Conservation (phyloP, 2,888 invertebrate species). For the Argyresthia goedartella region DNA sequence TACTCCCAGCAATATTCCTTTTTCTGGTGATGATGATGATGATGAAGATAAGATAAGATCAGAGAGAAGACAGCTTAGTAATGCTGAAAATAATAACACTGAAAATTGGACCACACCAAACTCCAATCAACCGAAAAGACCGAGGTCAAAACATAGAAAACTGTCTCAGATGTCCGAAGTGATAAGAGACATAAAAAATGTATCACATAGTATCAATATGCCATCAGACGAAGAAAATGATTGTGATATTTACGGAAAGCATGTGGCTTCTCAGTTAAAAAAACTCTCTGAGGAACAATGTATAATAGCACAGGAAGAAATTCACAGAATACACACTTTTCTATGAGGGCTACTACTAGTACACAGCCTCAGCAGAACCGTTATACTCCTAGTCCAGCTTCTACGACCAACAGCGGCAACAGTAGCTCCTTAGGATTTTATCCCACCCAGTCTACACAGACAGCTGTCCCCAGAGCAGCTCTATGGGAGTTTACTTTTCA, state of each 20-base stretch:
- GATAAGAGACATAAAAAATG: slow-evolving; percentile 13
- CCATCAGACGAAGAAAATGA: slow-evolving; percentile 8
- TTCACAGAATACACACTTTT: slow-evolving; percentile 17
- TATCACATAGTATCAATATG: slow-evolving; percentile 9
- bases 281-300: slow-evolving; percentile 15
- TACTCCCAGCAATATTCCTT: slow-evolving; percentile 13
- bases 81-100: slow-evolving; percentile 13
- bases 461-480: too few relatives aligned
- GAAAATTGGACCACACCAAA: slow-evolving; percentile 9
- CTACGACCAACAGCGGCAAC: too few relatives aligned
- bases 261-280: slow-evolving; percentile 13
- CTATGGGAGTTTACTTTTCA: too few relatives aligned
- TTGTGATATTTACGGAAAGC: slow-evolving; percentile 13
- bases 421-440: too few relatives aligned
- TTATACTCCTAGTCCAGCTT: too few relatives aligned
- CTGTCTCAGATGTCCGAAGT: slow-evolving; percentile 14
- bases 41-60: slow-evolving; percentile 13
- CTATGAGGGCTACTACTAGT: too few relatives aligned
- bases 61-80: slow-evolving; percentile 13
- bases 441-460: too few relatives aligned
- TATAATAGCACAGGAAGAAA: slow-evolving; percentile 15
- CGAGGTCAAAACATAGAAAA: slow-evolving; percentile 12
- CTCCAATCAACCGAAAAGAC: slow-evolving; percentile 13
- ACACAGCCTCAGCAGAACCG: too few relatives aligned
- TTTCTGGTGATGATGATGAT: too few relatives aligned